phyloP scores from a whole-genome alignment of 2,888 invertebrate genomes.

The Netelia inedita region DNA sequence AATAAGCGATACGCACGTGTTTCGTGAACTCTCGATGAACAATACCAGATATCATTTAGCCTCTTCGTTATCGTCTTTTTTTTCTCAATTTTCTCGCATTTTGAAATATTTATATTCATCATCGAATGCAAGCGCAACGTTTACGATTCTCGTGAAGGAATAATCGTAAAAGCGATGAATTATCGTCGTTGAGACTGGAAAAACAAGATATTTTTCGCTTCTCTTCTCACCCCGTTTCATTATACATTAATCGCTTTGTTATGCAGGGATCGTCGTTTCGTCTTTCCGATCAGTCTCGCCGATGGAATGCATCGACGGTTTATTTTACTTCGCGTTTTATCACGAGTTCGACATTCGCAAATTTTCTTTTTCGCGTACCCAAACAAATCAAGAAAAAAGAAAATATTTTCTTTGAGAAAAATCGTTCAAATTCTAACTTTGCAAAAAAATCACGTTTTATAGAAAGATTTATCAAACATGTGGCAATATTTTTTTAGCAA shows the following conservation, averaged over 20 bases:
- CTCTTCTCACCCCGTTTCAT: background rate
- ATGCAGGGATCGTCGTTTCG: constrained; percentile 5
- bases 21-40: constrained; percentile 21
- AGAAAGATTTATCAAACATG: background rate
- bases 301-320: background rate
- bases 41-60: background rate
- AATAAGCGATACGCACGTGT: background rate
- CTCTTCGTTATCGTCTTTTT: constrained; percentile 11
- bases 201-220: background rate
- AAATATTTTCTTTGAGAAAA: constrained; percentile 11
- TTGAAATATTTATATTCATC: background rate
- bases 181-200: constrained; percentile 12
- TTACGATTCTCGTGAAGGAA: constrained; percentile 2
- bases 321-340: background rate
- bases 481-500: no score
- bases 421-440: background rate
- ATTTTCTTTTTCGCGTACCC: background rate
- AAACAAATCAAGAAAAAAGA: background rate
- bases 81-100: background rate
- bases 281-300: background rate
- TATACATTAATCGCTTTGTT: constrained; percentile 23
- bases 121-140: background rate
- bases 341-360: background rate
- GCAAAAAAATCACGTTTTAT: background rate
- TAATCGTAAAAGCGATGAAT: constrained; percentile 3